Evolutionary conservation across 2,888 invertebrate genomes (phyloP), one percentile per base, ranked within the genome.

Genomic region (Malacosoma neustria): DNA sequence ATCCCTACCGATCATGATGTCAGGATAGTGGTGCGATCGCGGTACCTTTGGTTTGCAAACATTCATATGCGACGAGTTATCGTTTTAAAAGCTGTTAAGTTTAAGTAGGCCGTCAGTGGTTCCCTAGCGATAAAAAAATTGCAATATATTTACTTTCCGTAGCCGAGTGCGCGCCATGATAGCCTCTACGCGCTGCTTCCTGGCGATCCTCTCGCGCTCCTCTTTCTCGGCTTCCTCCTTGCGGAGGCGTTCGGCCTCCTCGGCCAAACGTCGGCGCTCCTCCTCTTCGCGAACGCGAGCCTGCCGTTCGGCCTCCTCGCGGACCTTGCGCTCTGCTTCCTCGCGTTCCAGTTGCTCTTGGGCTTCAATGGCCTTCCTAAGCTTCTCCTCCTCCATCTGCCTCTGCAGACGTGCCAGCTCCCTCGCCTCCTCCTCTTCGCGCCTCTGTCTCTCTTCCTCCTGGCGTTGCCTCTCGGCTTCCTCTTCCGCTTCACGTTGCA

Each of bases 151-250:
- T 7, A 79, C 81, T 79, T 86, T 86, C 65, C 74, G 70, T 22
- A 80, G 71, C 48, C 96, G 87, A n/a, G 96, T 97, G 58, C 97
- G 87, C 37, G 92, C 90, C 97, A 97, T 97, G 60, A 97, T 97
- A 38, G 95, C 95, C 74, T 96, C 96, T 13, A 97, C 96, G 40
- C 96, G 88, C 75, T 95, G 96, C 57, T 96, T 93, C 58, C 97
- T 87, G 41, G 92, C 93, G 57, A 94, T 90, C 40, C 97, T 87
- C 69, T 97, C 97, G 63, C 92, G 93, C 74, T 97, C 97, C 71
- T 97, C 97, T 41, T 92, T 88, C 71, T 96, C 95, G 36, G 93
- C 93, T 71, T 93, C 92, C 74, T 96, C 96, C 48, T 91, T 87
- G 60, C 94, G 91, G 71, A 92, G 88, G 53, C 90, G 89, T 84